These are phyloP conservation scores for Conus betulinus DNA, from an alignment of 1,140 invertebrate genomes.

Conservation along the genomic window DNA sequence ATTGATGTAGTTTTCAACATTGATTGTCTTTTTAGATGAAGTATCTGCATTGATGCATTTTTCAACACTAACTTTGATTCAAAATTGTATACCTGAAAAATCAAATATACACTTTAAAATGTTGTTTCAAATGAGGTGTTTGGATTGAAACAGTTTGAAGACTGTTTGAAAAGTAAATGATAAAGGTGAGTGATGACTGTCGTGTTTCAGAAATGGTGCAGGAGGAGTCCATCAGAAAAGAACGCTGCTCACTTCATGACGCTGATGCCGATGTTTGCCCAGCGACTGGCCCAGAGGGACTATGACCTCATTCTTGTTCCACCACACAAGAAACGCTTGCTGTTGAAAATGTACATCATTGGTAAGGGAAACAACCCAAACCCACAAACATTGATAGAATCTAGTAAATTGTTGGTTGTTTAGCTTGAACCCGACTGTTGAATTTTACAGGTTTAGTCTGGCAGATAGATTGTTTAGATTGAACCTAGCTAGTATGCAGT, in stretches of 20 bases:
- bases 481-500: too few species aligned
- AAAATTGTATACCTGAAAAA: too few species aligned
- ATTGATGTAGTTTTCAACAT: too few species aligned
- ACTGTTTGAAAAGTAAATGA: not conserved
- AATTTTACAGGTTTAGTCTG: too few species aligned
- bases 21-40: too few species aligned
- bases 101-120: too few species aligned
- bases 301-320: conserved; percentile 70
- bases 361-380: conserved; percentile 46
- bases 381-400: too few species aligned
- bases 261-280: conserved; percentile 68
- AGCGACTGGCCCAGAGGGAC: conserved; percentile 69
- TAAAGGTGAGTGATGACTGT: not conserved
- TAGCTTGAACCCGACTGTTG: too few species aligned
- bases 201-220: conserved; percentile 65
- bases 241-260: conserved; percentile 67
- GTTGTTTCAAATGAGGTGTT: not conserved
- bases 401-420: too few species aligned
- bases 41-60: too few species aligned
- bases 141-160: not conserved
- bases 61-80: too few species aligned
- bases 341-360: conserved; percentile 72
- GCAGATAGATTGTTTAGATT: too few species aligned
- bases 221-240: conserved; percentile 65
- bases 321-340: conserved; percentile 66